Evolutionary conservation across 2,113 vertebrate species (phyloP), one percentile per base, ranked within the genome.

Genomic region (Rattus rattus): DNA sequence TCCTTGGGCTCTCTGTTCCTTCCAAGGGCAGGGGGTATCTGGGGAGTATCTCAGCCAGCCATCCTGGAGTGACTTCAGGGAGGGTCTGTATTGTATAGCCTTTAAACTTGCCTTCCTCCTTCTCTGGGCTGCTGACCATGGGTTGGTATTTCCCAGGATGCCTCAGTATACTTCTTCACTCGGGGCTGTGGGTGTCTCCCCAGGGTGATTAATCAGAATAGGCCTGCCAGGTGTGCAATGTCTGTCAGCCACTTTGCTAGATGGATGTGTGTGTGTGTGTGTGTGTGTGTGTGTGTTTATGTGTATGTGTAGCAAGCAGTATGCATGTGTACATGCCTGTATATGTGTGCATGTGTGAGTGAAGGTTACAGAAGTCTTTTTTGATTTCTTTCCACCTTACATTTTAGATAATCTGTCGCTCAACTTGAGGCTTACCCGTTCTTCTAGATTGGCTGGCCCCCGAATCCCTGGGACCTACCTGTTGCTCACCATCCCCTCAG

Each of bases 171-270:
- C 70, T 43, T 54, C 85, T 92, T 92, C 65, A 26, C 54, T 73
- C 0, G 0, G 26, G 80, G 13, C n/a, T 59, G 3, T 17, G 7
- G 0, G 7, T 28, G 14, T 76, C 36, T 63, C 65, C 54, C 26
- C 3, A 4, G 54, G 16, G 7, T 72, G n/a, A n/a, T 36, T 49
- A 7, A 75, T 80, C 26, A 39, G 81, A 77, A 19, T 24, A 30
- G 67, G 10, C 28, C 10, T 1, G 2, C 33, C 22, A 1, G 1
- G n/a, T n/a, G n/a, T n/a, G n/a, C n/a, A n/a, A n/a, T n/a, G n/a
- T n/a, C n/a, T n/a, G n/a, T n/a, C n/a, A n/a, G n/a, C n/a, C n/a
- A n/a, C n/a, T n/a, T n/a, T n/a, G n/a, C 30, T 26, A 52, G 47
- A 2, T 28, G 30, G 43, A 7, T 84, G 59, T 63, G 73, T 43